A percentile compares a stretch with the other conserved stretches of the same genome.
Evolutionary conservation across 2,888 invertebrate species (phyloP).

Genomic region (Hirtodrosophila alboralis): DNA sequence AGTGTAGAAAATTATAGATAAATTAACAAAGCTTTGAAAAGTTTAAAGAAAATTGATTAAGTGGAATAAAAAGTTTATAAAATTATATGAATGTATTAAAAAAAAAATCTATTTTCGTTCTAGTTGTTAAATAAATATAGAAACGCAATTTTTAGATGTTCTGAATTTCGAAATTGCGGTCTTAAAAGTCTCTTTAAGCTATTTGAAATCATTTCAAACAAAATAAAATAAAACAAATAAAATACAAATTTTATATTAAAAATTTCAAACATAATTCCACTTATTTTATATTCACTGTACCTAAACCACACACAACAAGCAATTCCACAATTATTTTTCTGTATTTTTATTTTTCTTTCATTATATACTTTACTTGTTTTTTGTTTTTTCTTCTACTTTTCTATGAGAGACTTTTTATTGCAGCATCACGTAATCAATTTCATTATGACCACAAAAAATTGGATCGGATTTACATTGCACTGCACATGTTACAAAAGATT

Average conservation of each 20-base stretch:
- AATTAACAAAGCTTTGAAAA: not conserved
- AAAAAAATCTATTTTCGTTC: no score
- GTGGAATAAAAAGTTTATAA: not conserved
- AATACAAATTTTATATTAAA: no score
- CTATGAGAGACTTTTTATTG: constrained; percentile 47
- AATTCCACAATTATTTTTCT: constrained; percentile 24
- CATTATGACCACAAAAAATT: constrained; percentile 49
- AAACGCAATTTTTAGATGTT: no score
- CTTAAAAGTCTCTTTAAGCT: no score
- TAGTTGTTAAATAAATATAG: no score
- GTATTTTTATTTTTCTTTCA: constrained; percentile 49
- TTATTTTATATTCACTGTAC: constrained; percentile 21
- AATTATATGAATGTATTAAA: no score
- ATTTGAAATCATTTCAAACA: no score
- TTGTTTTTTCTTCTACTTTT: constrained; percentile 45
- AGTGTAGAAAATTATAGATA: not conserved
- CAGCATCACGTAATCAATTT: constrained; percentile 71
- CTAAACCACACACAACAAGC: constrained; percentile 27
- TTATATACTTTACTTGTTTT: constrained; percentile 31
- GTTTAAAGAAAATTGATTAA: not conserved
- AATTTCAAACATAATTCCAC: no score
- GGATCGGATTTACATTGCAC: constrained; percentile 31
- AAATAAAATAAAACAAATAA: no score
- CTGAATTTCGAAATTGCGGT: no score
- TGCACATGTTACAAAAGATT: constrained; percentile 19